phyloP scores from a whole-genome alignment of 2,113 vertebrate species.

The Nibea coibor region DNA sequence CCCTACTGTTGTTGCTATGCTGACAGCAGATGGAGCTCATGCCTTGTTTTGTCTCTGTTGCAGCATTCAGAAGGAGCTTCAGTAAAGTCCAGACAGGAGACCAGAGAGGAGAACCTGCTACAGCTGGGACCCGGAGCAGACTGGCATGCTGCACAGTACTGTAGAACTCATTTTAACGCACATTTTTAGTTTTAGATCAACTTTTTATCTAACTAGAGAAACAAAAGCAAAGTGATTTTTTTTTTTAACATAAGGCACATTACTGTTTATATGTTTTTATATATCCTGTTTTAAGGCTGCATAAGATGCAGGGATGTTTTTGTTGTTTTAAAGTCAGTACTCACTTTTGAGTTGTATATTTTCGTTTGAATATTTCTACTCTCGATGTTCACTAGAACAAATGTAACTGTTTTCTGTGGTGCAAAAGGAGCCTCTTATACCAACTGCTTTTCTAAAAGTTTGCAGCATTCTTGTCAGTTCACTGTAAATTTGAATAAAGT shows the following conservation, averaged over 20 bases:
- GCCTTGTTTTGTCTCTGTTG: slow-evolving; percentile 16
- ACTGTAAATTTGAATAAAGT: slow-evolving; percentile 65
- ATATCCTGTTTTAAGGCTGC: slow-evolving; percentile 25
- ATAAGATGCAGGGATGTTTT: slow-evolving; percentile 41
- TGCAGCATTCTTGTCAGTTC: slow-evolving; percentile 17
- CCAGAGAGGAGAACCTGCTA: slow-evolving; percentile 15
- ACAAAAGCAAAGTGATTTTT: neutral
- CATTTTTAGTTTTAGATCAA: slow-evolving; percentile 34
- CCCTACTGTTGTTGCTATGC: neutral
- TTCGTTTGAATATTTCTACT: slow-evolving; percentile 20
- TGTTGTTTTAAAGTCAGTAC: slow-evolving; percentile 19
- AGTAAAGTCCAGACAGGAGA: slow-evolving; percentile 44
- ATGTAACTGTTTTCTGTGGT: slow-evolving; percentile 20
- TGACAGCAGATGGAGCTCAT: neutral
- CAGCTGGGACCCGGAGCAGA: slow-evolving; percentile 4
- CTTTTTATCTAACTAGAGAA: slow-evolving; percentile 19
- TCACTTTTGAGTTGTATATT: slow-evolving; percentile 28
- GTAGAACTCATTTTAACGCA: slow-evolving; percentile 47
- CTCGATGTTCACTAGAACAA: slow-evolving; percentile 4
- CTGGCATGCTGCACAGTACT: slow-evolving; percentile 40
- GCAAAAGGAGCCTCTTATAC: slow-evolving; percentile 27
- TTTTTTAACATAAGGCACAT: slow-evolving; percentile 7
- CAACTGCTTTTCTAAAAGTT: slow-evolving; percentile 18
- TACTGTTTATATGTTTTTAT: slow-evolving; percentile 50
- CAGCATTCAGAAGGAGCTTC: slow-evolving; percentile 80